Base-by-base conservation (phyloP, 2,113 vertebrate genomes). In the Sander lucioperca region DNA sequence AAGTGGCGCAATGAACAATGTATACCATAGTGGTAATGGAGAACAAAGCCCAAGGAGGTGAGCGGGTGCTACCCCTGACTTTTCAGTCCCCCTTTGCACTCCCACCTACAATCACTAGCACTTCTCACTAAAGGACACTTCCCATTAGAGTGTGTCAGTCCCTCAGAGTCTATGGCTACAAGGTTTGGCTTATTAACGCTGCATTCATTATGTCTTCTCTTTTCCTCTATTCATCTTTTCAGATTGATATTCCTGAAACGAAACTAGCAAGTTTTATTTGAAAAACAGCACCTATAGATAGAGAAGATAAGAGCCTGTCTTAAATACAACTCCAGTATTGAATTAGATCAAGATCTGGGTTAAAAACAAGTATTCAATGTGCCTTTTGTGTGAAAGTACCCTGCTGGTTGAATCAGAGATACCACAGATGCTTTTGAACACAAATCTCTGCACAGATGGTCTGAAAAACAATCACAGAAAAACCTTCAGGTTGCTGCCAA, bases 71-170 rank as follows among this genome's bases (percentile, higher is more conserved):
- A 87, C 83, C 86, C 83, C 79, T 90, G 88, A 85, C 86, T 89
- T 85, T 79, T 75, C 65, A 75, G 67, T 89, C 67, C 82, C 74
- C 66, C 72, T 85, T 70, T 90, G 76, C 57, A 87, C 74, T 74
- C 78, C 88, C 85, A 90, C 88, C 85, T 89, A 89, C 85, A 80
- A 79, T 80, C 83, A 86, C 78, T 77, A 75, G 70, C 63, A 67
- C 77, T 83, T 85, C 75, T 88, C 78, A 87, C 90, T 91, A 91
- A 87, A 88, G 86, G 84, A 54, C 61, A 68, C 63, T 75, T 87
- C 75, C 74, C 84, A 92, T 92, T 88, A 90, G 67, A 83, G 51
- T 88, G 83, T 88, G 50, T 88, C 89, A 82, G 79, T 77, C 65
- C 53, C 74, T 77, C 25, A 73, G 67, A 73, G 69, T 71, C 36